Conservation (phyloP, 2,797 vertebrate genomes). For the Thunnus albacares region DNA sequence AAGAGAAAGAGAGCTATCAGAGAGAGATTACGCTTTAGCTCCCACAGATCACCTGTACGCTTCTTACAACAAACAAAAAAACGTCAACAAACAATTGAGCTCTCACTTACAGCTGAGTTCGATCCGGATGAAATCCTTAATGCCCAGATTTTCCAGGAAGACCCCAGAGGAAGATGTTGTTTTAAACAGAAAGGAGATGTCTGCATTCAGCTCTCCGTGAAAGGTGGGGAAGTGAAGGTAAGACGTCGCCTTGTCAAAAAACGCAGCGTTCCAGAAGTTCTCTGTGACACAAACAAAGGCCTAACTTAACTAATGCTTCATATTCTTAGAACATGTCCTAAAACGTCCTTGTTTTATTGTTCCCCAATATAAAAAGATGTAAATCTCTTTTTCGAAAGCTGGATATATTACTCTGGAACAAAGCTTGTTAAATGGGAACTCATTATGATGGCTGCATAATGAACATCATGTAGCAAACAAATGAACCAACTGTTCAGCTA, state of each 20-base stretch:
- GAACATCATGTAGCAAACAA: constrained; percentile 68
- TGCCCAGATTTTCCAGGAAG: constrained; percentile 96
- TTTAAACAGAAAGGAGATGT: constrained; percentile 97
- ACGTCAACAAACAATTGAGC: background rate
- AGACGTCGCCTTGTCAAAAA: constrained; percentile 93
- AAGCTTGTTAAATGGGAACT: constrained; percentile 60
- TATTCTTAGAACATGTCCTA: background rate
- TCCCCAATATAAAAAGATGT: background rate
- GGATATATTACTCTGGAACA: constrained; percentile 31
- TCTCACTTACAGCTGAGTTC: constrained; percentile 92
- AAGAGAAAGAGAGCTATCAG: background rate
- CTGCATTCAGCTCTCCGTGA: constrained; percentile 93
- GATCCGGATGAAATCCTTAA: constrained; percentile 96
- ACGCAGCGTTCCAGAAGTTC: constrained; percentile 95
- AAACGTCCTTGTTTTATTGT: background rate
- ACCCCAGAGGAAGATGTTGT: constrained; percentile 94
- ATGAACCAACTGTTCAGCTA: constrained; percentile 71
- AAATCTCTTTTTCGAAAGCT: constrained; percentile 3
- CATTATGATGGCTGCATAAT: constrained; percentile 62
- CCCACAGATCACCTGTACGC: background rate
- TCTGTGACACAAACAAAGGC: constrained; percentile 66
- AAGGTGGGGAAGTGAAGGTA: constrained; percentile 98
- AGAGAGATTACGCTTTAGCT: constrained; percentile 11
- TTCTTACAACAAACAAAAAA: background rate
- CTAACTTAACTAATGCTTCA: background rate